Percentiles rank a stretch among this genome's conserved stretches.
These are phyloP conservation scores for Apodemia zela DNA, from an alignment of 2,888 invertebrate genomes.

Conservation along the genomic window DNA sequence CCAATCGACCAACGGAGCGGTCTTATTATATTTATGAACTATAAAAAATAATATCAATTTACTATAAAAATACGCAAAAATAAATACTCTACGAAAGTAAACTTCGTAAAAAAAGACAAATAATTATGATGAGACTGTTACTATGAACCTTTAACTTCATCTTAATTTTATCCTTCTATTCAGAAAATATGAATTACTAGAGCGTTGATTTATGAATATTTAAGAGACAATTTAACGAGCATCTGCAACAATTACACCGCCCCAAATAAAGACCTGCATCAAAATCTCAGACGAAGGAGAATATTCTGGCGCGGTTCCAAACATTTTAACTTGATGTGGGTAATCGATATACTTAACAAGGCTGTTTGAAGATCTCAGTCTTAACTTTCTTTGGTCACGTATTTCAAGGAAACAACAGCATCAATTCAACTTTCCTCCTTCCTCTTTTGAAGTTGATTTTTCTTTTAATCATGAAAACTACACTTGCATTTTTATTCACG, in stretches of 20 bases:
- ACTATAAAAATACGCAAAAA: too few relatives aligned
- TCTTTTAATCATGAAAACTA: too few relatives aligned
- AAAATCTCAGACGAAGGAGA: not conserved
- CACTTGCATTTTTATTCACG: too few relatives aligned
- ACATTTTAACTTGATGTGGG: conserved; percentile 6
- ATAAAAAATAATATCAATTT: too few relatives aligned
- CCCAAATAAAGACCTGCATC: conserved; percentile 9
- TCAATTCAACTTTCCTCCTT: too few relatives aligned
- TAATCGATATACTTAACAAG: conserved; percentile 11
- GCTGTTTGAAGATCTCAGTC: not conserved
- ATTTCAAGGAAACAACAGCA: not conserved
- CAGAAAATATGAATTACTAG: not conserved
- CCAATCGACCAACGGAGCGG: too few relatives aligned
- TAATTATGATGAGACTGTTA: not conserved
- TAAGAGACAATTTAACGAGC: conserved; percentile 9
- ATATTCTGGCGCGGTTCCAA: conserved; percentile 5
- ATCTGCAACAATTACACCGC: conserved; percentile 14
- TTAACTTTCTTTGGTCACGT: not conserved
- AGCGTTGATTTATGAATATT: not conserved
- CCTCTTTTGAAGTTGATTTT: too few relatives aligned
- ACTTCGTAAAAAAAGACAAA: too few relatives aligned
- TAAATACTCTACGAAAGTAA: too few relatives aligned
- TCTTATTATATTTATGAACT: too few relatives aligned
- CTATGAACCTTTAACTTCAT: not conserved
- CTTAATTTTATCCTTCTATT: not conserved